A percentile compares a stretch with the other conserved stretches of the same genome.
phyloP scores from a whole-genome alignment of 2,888 invertebrate genomes.

The Philopedon plagiatum region DNA sequence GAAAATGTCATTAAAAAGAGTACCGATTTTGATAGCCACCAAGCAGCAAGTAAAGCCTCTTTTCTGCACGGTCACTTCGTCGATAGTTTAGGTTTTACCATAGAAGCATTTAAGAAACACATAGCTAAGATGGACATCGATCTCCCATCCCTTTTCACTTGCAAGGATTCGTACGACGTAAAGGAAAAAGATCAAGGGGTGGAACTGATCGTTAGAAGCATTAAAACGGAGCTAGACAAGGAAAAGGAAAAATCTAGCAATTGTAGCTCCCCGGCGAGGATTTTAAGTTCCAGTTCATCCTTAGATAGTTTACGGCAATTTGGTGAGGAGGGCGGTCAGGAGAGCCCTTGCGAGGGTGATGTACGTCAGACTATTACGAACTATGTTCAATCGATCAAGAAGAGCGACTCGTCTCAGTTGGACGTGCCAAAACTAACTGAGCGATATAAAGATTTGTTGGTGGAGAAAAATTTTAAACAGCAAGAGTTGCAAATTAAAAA shows the following conservation, averaged over 20 bases:
- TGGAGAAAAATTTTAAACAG: slow-evolving; percentile 30
- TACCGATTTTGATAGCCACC: slow-evolving; percentile 64
- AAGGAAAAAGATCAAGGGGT: slow-evolving; percentile 59
- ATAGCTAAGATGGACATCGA: slow-evolving; percentile 61
- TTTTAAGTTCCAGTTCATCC: slow-evolving; percentile 66
- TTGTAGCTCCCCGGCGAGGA: slow-evolving; percentile 62
- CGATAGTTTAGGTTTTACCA: slow-evolving; percentile 67
- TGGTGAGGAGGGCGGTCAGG: slow-evolving; percentile 68
- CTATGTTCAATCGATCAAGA: slow-evolving; percentile 65
- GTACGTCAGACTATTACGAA: slow-evolving; percentile 65
- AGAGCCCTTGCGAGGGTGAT: slow-evolving; percentile 66
- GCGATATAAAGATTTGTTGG: slow-evolving; percentile 33
- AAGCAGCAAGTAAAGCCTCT: slow-evolving; percentile 67
- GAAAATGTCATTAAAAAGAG: slow-evolving; percentile 65
- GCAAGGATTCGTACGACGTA: slow-evolving; percentile 56
- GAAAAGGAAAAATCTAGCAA: slow-evolving; percentile 52
- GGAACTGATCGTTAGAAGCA: slow-evolving; percentile 58
- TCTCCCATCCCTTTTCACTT: slow-evolving; percentile 57
- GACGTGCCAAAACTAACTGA: slow-evolving; percentile 21
- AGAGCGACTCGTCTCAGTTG: slow-evolving; percentile 47
- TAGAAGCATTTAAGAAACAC: slow-evolving; percentile 65
- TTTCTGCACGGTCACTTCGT: slow-evolving; percentile 66
- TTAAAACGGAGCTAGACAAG: slow-evolving; percentile 57
- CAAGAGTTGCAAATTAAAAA: slow-evolving; percentile 61
- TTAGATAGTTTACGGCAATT: slow-evolving; percentile 68